Base-by-base conservation (phyloP, 2,113 vertebrate genomes). In the Pipra filicauda region DNA sequence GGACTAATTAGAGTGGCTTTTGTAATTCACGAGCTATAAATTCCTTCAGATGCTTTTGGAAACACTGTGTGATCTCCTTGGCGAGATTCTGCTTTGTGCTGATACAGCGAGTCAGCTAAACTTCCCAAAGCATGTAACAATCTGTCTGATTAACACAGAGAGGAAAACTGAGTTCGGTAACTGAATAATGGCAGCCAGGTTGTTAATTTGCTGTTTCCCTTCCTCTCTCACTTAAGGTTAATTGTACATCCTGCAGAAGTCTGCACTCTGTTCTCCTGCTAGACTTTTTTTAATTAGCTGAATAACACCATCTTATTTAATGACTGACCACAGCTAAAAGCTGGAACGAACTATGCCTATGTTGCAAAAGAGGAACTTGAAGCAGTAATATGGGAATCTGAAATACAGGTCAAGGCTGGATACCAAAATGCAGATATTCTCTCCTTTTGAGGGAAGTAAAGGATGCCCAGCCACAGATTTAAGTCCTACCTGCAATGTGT, bases 1-100 rank as follows among this genome's bases (percentile, higher is more conserved):
- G 96, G 98, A 96, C 96, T 97, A 97, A 98, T 98, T 98, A 98
- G 85, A 90, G 89, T 58, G 95, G 93, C 95, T 98, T 96, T 97
- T 97, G 94, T 97, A 97, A 97, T 97, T 97, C 95, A 88, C 87
- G 86, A 90, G 91, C 89, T 96, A 94, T 98, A 96, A 97, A 97
- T 97, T 97, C 95, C 89, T 97, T 95, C 90, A 88, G 39, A 90
- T 78, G 71, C 66, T 96, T 96, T 95, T 95, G 79, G 82, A 69
- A 97, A 94, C 81, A 84, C 82, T 59, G 13, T 88, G 92, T 97
- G 91, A 76, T 94, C 96, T 96, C 91, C 93, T 96, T 2, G 1
- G 88, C 3, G 35, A 91, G 91, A 83, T 78, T 30, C 21, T 64
- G 70, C 51, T 97, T 97, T 95, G 61, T 93, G 97, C 97, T 97